phyloP scores from a whole-genome alignment of 2,113 vertebrate genomes.

The Zootoca vivipara region DNA sequence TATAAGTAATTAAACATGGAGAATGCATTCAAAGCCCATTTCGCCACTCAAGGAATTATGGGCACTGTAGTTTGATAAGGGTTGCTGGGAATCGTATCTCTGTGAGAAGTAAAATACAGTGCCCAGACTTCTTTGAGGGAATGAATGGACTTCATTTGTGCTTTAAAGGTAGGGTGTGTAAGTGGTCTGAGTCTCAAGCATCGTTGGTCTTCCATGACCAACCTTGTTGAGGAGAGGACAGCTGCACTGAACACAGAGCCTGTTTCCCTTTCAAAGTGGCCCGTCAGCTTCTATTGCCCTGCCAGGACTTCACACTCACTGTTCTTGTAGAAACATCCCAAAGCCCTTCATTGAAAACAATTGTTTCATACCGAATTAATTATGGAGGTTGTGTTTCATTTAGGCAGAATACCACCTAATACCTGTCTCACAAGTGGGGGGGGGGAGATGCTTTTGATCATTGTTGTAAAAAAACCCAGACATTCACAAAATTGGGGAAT shows the following conservation, averaged over 20 bases:
- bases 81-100: no score
- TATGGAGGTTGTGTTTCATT: constrained; percentile 14
- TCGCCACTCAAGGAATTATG: no score
- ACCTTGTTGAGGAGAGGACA: background rate
- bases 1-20: background rate
- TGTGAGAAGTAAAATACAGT: no score
- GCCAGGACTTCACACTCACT: background rate
- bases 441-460: background rate
- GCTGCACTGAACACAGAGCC: background rate
- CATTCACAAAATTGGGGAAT: background rate
- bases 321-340: background rate
- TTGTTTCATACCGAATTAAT: background rate
- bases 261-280: background rate
- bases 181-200: no score
- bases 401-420: background rate
- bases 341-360: background rate
- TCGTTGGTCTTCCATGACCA: no score
- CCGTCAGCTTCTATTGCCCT: background rate
- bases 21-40: background rate
- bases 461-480: background rate
- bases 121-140: no score
- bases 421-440: background rate
- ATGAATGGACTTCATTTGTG: no score
- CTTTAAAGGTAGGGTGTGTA: no score
- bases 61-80: no score